Conservation (phyloP, 2,888 invertebrate species). For the Cerastis leucographa region DNA sequence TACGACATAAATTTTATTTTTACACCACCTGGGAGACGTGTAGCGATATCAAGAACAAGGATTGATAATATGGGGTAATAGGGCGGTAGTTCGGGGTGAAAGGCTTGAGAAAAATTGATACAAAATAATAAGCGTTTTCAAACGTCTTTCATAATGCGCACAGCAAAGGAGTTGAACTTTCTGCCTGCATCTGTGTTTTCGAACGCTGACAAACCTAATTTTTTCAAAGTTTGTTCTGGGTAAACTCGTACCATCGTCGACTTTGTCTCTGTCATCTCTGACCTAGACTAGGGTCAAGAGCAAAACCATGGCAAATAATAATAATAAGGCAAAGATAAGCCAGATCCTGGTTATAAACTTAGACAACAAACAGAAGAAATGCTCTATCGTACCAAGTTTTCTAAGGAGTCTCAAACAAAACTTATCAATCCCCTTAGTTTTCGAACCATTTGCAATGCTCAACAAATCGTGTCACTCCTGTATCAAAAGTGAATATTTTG, state of each 20-base stretch:
- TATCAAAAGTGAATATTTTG: slow-evolving; percentile 41
- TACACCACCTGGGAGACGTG: slow-evolving; percentile 54
- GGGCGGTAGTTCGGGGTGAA: slow-evolving; percentile 1
- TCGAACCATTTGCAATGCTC: slow-evolving; percentile 26
- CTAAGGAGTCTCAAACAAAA: slow-evolving; percentile 5
- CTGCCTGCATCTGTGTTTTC: no score
- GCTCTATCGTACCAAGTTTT: background rate
- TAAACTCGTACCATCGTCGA: no score
- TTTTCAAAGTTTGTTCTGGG: no score
- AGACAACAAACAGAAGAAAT: background rate
- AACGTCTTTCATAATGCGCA: no score
- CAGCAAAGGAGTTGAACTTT: no score
- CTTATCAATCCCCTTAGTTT: slow-evolving; percentile 8
- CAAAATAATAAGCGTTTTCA: slow-evolving; percentile 17
- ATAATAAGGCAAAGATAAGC: slow-evolving; percentile 1
- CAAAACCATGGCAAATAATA: no score
- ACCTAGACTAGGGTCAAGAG: no score
- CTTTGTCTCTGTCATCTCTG: no score
- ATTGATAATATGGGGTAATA: slow-evolving; percentile 36
- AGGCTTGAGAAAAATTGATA: slow-evolving; percentile 24
- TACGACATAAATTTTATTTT: slow-evolving; percentile 66
- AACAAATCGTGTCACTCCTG: background rate
- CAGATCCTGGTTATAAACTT: background rate
- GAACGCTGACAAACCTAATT: no score
- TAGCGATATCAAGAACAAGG: slow-evolving; percentile 28